Base-by-base conservation (phyloP, 1,140 invertebrate genomes). In the Trachymyrmex cornetzi region DNA sequence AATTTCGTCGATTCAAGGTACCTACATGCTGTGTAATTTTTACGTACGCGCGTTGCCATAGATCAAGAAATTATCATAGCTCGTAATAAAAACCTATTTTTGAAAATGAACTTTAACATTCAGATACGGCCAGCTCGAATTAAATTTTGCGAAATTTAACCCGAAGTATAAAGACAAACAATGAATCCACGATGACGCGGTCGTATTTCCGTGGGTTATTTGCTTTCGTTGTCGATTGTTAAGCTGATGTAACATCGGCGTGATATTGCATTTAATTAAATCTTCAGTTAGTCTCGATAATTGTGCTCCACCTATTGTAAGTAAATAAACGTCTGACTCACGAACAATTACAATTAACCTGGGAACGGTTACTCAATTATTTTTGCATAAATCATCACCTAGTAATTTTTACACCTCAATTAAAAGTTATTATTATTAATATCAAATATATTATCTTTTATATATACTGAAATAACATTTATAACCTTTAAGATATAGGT, bases 1-100 rank as follows among this genome's bases (percentile, higher is more conserved):
- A 55, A 61, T 72, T 72, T 72, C 14, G 66, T 44, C 50, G 22
- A 82, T 30, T 50, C 66, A 82, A 72, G 79, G 34, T 30, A 27
- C 6, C 6, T 34, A 34, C 22, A n/a, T 1, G 66, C 5, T 9
- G 24, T 6, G 12, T 19, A 38, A 57, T n/a, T 6, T 55, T 7
- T 55, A 55, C 2, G 19, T 24, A 44, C 22, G 16, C 24, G 14
- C 16, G 19, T 66, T 79, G 53, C 24, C 64, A 11, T 48, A 57
- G 16, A 48, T 38, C 11, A 19, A 72, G 44, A 38, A 16, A 59
- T 72, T 53, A 16, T 44, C 79, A 24, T 30, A n/a, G n/a, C 1
- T 11, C 5, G 19, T 84, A 61, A 74, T 61, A 30, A 7, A 61
- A 30, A 22, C 24, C 24, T 38, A 38, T 63, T 16, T 4, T 4